Percentiles rank a stretch among this genome's conserved stretches.
These are phyloP conservation scores for Eutolmus rufibarbis DNA, from an alignment of 2,888 invertebrate genomes.

Conservation along the genomic window DNA sequence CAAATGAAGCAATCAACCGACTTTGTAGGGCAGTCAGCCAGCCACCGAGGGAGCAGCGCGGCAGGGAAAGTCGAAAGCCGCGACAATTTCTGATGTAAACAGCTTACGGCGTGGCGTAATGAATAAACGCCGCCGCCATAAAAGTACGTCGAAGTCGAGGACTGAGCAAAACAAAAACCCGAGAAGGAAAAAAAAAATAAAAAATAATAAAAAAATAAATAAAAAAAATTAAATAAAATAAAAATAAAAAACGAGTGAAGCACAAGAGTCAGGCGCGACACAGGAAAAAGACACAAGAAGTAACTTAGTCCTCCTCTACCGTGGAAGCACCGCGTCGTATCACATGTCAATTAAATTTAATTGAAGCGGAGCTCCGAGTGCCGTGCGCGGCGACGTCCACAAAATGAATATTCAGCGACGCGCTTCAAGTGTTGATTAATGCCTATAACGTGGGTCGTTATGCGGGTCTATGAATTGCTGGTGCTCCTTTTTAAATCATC, in stretches of 20 bases:
- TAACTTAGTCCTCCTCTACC: conserved; percentile 1
- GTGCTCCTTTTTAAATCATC: conserved; percentile 17
- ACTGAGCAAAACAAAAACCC: background rate
- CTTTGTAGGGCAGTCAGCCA: background rate
- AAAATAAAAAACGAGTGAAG: background rate
- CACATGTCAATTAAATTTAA: conserved; percentile 38
- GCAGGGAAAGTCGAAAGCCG: background rate
- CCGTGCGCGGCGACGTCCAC: background rate
- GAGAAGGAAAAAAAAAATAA: background rate
- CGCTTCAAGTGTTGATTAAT: conserved; percentile 32
- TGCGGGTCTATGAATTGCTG: conserved; percentile 33
- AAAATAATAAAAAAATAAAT: background rate
- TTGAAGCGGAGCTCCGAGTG: conserved; percentile 13
- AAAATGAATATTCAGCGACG: conserved; percentile 32
- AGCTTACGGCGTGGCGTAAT: background rate
- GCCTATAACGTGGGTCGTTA: conserved; percentile 15
- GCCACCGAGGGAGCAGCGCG: background rate
- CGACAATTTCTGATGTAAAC: conserved; percentile 7
- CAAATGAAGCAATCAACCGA: background rate
- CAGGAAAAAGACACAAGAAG: conserved; percentile 1
- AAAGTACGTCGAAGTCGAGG: background rate
- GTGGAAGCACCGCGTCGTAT: conserved; percentile 5
- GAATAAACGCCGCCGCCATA: background rate
- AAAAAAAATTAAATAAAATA: too few species aligned
- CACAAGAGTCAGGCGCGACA: background rate